Conservation (phyloP, 2,113 vertebrate species). For the human (Homo sapiens) region GRCh38 chr3:147536001-147536500, state of each 20-base stretch:
- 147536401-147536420: not conserved
- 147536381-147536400: not conserved
- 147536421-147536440: not conserved
- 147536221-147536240: not conserved
- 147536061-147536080: not conserved
- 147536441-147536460: not conserved
- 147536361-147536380: not conserved
- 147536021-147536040: not conserved
- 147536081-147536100: not conserved
- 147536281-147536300: not conserved
- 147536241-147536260: not conserved
- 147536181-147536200: not conserved
- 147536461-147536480: not conserved
- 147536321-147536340: not conserved
- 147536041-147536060: not conserved
- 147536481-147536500: not conserved
- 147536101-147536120: not conserved
- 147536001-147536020: not conserved
- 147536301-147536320: not conserved
- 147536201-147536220: not conserved
- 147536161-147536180: not conserved
- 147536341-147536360: not conserved
- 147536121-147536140: not conserved
- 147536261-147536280: not conserved
- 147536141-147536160: not conserved